Conservation (phyloP, 1,140 invertebrate species). For the Brachionus rotundiformis region DNA sequence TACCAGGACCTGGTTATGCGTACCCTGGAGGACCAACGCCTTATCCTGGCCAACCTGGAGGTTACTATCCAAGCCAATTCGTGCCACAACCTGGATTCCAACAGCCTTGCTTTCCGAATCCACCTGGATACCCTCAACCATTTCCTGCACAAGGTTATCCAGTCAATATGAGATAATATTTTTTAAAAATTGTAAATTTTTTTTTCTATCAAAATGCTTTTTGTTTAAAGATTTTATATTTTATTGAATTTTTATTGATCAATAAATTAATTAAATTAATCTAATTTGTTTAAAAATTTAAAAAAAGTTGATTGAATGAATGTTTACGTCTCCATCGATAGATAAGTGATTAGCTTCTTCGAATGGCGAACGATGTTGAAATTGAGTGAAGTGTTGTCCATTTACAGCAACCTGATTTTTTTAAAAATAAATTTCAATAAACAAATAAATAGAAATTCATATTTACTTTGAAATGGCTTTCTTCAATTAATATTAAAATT, state of each 20-base stretch:
- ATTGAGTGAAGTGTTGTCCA: constrained; percentile 32
- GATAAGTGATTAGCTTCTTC: constrained; percentile 24
- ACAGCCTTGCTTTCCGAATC: constrained; percentile 22
- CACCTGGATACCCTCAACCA: constrained; percentile 2
- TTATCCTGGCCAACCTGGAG: constrained; percentile 42
- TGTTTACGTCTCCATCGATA: constrained; percentile 26
- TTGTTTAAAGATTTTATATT: not conserved
- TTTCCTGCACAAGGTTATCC: not conserved
- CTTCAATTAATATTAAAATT: constrained; percentile 48
- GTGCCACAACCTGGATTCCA: constrained; percentile 29
- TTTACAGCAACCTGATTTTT: constrained; percentile 32
- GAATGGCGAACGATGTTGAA: not conserved
- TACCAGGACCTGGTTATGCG: constrained; percentile 36
- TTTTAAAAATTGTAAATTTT: not conserved
- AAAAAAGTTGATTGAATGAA: constrained; percentile 35
- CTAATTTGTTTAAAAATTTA: constrained; percentile 5
- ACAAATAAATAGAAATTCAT: too few species aligned
- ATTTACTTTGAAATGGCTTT: constrained; percentile 50
- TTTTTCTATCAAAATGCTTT: constrained; percentile 2
- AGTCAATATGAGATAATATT: constrained; percentile 20
- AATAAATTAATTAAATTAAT: not conserved
- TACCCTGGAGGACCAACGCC: constrained; percentile 38
- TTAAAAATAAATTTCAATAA: too few species aligned
- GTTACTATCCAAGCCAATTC: constrained; percentile 41
- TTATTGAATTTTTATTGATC: not conserved